Conservation (phyloP, 2,113 vertebrate species). For the Oncorhynchus mykiss region DNA sequence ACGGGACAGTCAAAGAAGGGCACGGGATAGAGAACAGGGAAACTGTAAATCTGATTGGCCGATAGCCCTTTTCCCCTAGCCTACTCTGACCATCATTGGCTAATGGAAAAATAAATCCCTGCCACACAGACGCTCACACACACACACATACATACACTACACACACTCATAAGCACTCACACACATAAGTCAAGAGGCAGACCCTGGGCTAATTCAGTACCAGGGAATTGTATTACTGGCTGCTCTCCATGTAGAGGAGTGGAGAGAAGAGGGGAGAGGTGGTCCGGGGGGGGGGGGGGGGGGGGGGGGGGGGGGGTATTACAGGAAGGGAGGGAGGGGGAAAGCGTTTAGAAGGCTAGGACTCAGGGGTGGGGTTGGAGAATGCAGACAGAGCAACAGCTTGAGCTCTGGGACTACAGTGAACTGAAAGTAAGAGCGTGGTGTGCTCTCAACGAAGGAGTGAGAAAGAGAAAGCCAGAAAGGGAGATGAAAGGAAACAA, state of each 20-base stretch:
- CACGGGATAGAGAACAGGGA: neutral
- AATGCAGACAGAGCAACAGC: constrained; percentile 44
- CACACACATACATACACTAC: neutral
- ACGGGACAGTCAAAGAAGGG: neutral
- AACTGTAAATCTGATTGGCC: constrained; percentile 31
- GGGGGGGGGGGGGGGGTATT: constrained; percentile 38
- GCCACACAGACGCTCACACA: neutral
- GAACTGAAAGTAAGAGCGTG: constrained; percentile 37
- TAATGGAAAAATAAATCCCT: constrained; percentile 2
- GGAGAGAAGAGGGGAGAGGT: constrained; percentile 41
- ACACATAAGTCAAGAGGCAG: constrained; percentile 34
- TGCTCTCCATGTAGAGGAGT: constrained; percentile 38
- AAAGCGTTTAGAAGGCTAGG: neutral
- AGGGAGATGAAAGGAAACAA: neutral
- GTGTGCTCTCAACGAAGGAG: constrained; percentile 18
- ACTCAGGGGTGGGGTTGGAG: constrained; percentile 37
- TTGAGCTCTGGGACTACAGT: constrained; percentile 22
- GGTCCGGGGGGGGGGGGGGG: constrained; percentile 36
- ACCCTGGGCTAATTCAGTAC: constrained; percentile 65
- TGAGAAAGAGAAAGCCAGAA: constrained; percentile 13
- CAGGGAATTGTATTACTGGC: constrained; percentile 65
- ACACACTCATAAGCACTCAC: constrained; percentile 12
- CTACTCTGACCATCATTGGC: constrained; percentile 30
- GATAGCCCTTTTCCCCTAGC: neutral
- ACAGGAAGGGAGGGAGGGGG: constrained; percentile 17